These are phyloP conservation scores for Petroica traversi DNA, from an alignment of 2,113 vertebrate genomes.

Conservation along the genomic window DNA sequence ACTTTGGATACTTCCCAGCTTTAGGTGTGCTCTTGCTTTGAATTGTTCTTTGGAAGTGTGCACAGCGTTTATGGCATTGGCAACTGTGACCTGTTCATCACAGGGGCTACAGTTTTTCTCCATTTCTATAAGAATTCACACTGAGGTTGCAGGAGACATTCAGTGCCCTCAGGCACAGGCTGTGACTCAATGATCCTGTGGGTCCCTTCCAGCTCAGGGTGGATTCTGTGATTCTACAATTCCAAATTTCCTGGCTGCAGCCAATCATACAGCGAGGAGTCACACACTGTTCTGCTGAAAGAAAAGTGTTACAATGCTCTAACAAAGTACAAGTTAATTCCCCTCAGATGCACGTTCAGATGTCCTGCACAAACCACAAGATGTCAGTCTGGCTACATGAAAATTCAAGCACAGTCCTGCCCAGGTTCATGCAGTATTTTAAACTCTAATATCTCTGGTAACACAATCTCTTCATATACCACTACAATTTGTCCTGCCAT, in stretches of 20 bases:
- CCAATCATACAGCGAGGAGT: background rate
- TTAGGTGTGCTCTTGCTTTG: background rate
- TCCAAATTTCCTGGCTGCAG: background rate
- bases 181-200: background rate
- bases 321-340: background rate
- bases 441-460: background rate
- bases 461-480: background rate
- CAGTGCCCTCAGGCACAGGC: background rate
- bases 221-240: background rate
- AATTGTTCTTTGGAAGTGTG: background rate
- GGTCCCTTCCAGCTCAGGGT: background rate
- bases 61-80: background rate
- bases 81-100: background rate
- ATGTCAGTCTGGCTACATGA: slow-evolving; percentile 44
- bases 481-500: background rate
- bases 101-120: background rate
- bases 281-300: background rate
- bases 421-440: background rate
- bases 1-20: background rate
- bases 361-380: slow-evolving; percentile 41
- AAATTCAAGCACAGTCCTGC: background rate
- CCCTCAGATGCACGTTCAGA: background rate
- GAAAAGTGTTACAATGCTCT: background rate
- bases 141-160: background rate
- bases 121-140: background rate